Percentiles rank a stretch among this genome's conserved stretches.
These are phyloP conservation scores for Crypturellus undulatus DNA, from an alignment of 2,113 vertebrate species.

Conservation along the genomic window DNA sequence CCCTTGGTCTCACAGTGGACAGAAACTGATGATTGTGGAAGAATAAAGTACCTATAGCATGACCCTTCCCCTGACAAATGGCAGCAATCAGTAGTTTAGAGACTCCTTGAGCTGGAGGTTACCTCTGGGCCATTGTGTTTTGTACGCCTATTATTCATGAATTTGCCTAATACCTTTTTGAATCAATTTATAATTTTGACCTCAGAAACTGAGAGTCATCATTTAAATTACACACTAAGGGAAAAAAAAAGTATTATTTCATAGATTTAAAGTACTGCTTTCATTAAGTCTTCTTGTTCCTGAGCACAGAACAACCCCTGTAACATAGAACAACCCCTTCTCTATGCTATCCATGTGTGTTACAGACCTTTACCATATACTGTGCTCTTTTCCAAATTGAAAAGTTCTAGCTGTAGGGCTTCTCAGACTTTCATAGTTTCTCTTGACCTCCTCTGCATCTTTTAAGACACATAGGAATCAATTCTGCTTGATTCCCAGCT, in stretches of 20 bases:
- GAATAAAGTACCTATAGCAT: not conserved
- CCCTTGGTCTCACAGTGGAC: not conserved
- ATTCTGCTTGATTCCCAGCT: not conserved
- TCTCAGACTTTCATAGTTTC: not conserved
- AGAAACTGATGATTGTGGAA: not conserved
- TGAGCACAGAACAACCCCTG: not conserved
- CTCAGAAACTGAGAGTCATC: not conserved
- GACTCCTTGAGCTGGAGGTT: not conserved
- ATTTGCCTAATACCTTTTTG: conserved; percentile 41
- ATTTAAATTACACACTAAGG: conserved; percentile 38
- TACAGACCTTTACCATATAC: not conserved
- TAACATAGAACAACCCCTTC: not conserved
- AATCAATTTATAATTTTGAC: conserved; percentile 41
- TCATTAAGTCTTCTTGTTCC: not conserved
- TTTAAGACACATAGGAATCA: not conserved
- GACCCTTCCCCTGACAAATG: conserved; percentile 12
- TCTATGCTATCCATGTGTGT: not conserved
- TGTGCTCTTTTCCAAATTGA: not conserved
- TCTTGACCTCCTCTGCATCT: not conserved
- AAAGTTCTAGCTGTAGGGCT: not conserved
- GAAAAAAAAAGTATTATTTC: not conserved
- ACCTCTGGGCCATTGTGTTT: not conserved
- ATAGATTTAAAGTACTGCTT: conserved; percentile 21
- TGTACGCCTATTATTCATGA: not conserved
- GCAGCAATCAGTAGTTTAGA: conserved; percentile 23